phyloP scores from a whole-genome alignment of 2,797 vertebrate species.

The Pipistrellus pipistrellus region DNA sequence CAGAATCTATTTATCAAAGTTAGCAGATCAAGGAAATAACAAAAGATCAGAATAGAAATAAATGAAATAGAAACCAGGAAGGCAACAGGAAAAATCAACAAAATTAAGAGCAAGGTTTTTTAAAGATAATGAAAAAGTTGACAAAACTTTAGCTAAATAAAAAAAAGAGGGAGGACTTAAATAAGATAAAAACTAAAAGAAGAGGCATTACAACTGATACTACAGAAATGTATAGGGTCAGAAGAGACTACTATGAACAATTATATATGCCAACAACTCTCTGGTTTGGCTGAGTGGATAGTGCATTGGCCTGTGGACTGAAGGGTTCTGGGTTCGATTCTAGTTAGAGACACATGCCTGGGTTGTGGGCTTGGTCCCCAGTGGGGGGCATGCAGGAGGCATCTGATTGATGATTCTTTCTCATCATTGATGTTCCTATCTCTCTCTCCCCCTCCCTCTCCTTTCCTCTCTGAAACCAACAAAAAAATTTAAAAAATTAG shows the following conservation, averaged over 20 bases:
- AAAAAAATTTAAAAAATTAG: neutral
- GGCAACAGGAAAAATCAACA: neutral
- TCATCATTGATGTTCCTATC: too few species aligned
- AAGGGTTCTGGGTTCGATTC: too few species aligned
- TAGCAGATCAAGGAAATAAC: neutral
- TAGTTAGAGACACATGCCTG: too few species aligned
- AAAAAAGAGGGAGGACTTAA: neutral
- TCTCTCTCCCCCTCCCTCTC: too few species aligned
- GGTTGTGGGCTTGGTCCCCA: too few species aligned
- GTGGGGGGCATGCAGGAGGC: too few species aligned
- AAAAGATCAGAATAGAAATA: neutral
- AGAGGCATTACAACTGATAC: neutral
- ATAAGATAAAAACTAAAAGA: constrained; percentile 1
- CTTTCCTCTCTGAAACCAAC: too few species aligned
- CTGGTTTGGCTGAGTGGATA: too few species aligned
- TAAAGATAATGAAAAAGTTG: neutral
- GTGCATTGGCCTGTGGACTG: too few species aligned
- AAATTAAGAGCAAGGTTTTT: neutral
- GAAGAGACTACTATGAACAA: neutral
- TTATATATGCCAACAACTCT: neutral
- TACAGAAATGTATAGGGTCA: neutral
- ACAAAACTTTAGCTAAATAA: neutral
- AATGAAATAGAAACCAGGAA: neutral
- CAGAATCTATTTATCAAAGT: neutral
- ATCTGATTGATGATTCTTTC: too few species aligned